A percentile compares a stretch with the other conserved stretches of the same genome.
These are phyloP conservation scores for Zenarchopterus dispar DNA, from an alignment of 2,797 vertebrate species.

Conservation along the genomic window DNA sequence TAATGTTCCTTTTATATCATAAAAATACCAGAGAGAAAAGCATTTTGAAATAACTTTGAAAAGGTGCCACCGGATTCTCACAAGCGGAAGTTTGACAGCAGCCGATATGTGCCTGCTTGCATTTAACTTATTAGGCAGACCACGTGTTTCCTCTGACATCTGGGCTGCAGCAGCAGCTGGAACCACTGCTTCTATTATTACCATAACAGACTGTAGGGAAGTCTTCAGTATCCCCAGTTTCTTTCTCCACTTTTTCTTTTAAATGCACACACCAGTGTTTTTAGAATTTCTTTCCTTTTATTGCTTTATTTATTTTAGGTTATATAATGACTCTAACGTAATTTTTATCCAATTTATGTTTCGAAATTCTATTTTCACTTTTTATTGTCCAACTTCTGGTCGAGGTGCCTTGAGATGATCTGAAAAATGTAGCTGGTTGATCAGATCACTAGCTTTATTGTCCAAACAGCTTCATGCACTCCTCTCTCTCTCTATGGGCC, in stretches of 20 bases:
- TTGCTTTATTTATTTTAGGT: too few relatives aligned
- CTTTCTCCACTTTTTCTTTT: conserved; percentile 8
- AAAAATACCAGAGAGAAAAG: rapidly evolving
- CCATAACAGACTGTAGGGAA: conserved; percentile 29
- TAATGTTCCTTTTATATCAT: background rate
- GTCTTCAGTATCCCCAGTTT: background rate
- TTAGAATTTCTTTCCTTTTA: too few relatives aligned
- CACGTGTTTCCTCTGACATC: conserved; percentile 57
- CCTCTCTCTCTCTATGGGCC: background rate
- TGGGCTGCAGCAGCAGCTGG: conserved; percentile 59
- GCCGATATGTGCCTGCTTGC: conserved; percentile 9
- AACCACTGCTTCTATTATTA: conserved; percentile 46
- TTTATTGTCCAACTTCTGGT: too few relatives aligned
- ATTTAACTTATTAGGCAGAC: conserved; percentile 33
- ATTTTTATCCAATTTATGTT: too few relatives aligned
- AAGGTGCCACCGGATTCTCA: background rate
- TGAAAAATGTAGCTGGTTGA: background rate
- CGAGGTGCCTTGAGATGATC: background rate
- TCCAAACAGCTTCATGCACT: background rate
- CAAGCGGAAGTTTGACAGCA: background rate
- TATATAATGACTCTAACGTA: too few relatives aligned
- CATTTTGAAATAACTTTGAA: background rate
- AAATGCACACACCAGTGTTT: background rate
- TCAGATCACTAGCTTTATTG: background rate
- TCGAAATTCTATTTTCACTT: too few relatives aligned